Conservation (phyloP, 2,113 vertebrate genomes). For the Xenus cinereus region DNA sequence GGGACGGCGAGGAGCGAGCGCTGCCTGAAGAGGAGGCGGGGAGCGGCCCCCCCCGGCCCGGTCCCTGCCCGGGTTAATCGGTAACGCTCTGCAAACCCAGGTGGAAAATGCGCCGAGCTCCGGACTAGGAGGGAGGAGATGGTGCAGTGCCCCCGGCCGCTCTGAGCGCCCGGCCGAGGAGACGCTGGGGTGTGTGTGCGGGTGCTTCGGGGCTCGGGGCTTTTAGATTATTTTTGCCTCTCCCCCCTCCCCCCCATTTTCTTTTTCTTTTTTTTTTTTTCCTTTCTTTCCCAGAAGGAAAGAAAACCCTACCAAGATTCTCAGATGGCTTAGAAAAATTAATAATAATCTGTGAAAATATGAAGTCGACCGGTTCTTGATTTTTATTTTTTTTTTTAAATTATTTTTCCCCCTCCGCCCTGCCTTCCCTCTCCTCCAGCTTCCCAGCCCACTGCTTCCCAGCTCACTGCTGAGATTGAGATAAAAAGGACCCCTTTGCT, state of each 20-base stretch:
- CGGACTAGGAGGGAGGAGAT: neutral
- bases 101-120: constrained; percentile 26
- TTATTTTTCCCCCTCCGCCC: neutral
- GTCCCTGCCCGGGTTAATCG: neutral
- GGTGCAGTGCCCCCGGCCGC: constrained; percentile 1
- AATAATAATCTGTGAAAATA: constrained; percentile 49
- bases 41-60: constrained; percentile 6
- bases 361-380: constrained; percentile 48
- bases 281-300: neutral
- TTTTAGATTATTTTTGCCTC: neutral
- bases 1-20: neutral
- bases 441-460: constrained; percentile 28
- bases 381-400: neutral
- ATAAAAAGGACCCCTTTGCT: constrained; percentile 35
- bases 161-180: neutral
- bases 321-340: constrained; percentile 44
- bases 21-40: neutral
- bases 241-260: fast-evolving
- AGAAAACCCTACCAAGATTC: neutral
- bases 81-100: neutral
- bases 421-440: constrained; percentile 18
- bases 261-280: too few species aligned
- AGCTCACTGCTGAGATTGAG: constrained; percentile 33
- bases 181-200: neutral
- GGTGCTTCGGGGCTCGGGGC: neutral